These are phyloP conservation scores for Cephus nigrinus DNA, from an alignment of 2,888 invertebrate genomes.

Conservation along the genomic window DNA sequence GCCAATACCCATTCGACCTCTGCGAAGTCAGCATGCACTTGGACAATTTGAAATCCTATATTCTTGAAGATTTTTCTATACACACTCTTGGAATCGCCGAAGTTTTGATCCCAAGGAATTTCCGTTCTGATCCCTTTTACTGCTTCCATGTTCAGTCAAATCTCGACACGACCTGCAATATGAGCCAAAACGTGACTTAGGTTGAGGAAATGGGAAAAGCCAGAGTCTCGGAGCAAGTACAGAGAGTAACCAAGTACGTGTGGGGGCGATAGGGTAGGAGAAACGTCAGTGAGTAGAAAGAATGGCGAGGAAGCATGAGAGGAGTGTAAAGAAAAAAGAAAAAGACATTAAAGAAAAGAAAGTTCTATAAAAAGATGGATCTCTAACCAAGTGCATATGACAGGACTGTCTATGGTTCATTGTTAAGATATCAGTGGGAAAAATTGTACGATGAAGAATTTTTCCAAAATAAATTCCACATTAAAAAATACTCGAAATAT, in stretches of 20 bases:
- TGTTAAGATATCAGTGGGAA: neutral
- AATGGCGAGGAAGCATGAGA: neutral
- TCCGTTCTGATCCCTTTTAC: neutral
- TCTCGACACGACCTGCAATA: neutral
- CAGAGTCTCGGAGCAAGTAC: neutral
- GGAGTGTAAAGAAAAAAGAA: neutral
- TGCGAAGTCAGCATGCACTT: neutral
- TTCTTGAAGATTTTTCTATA: neutral
- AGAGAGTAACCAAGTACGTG: neutral
- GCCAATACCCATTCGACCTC: neutral
- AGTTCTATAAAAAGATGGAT: neutral
- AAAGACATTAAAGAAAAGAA: neutral
- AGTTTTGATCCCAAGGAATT: neutral
- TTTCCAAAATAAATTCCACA: neutral
- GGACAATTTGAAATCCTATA: neutral
- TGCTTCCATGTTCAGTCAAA: neutral
- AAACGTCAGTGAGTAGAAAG: neutral
- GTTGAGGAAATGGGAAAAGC: neutral
- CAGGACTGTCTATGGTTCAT: neutral
- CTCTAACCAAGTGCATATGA: neutral
- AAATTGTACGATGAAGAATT: neutral
- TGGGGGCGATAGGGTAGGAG: neutral
- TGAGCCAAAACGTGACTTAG: neutral
- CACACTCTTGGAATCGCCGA: neutral
- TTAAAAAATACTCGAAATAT: too few relatives aligned